Percentiles rank a stretch among this genome's conserved stretches.
These are phyloP conservation scores for Vannuccia rotundouncinata DNA, from an alignment of 2,888 invertebrate genomes.

Conservation along the genomic window DNA sequence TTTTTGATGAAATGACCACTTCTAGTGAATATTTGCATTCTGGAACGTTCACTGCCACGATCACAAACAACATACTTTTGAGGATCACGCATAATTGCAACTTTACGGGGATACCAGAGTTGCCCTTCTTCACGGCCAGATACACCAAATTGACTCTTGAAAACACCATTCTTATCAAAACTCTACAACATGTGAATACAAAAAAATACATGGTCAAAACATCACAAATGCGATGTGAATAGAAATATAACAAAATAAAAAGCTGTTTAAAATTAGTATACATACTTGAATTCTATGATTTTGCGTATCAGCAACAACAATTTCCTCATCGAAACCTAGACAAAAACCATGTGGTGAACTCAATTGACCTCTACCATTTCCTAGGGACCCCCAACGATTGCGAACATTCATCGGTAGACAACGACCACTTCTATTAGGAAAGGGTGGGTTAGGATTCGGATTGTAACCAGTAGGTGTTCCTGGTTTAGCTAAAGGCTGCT, in stretches of 20 bases:
- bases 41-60: slow-evolving; percentile 85
- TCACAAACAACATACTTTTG: slow-evolving; percentile 77
- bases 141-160: slow-evolving; percentile 86
- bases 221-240: neutral
- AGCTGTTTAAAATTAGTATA: neutral
- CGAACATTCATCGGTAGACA: slow-evolving; percentile 30
- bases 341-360: slow-evolving; percentile 96
- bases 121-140: slow-evolving; percentile 74
- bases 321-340: slow-evolving; percentile 84
- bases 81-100: slow-evolving; percentile 61
- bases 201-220: neutral
- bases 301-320: slow-evolving; percentile 87
- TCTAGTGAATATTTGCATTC: slow-evolving; percentile 94
- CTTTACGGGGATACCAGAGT: slow-evolving; percentile 91
- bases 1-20: slow-evolving; percentile 91
- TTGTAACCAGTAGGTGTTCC: slow-evolving; percentile 24
- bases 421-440: slow-evolving; percentile 27
- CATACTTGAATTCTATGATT: slow-evolving; percentile 72
- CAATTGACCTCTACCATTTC: slow-evolving; percentile 84
- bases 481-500: slow-evolving; percentile 16
- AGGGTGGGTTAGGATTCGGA: slow-evolving; percentile 31
- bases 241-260: neutral
- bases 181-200: slow-evolving; percentile 63
- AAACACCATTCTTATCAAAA: slow-evolving; percentile 84
- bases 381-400: slow-evolving; percentile 67